Evolutionary conservation across 2,113 vertebrate species (phyloP), one percentile per base, ranked within the genome.

Genomic region (Tachycineta bicolor): DNA sequence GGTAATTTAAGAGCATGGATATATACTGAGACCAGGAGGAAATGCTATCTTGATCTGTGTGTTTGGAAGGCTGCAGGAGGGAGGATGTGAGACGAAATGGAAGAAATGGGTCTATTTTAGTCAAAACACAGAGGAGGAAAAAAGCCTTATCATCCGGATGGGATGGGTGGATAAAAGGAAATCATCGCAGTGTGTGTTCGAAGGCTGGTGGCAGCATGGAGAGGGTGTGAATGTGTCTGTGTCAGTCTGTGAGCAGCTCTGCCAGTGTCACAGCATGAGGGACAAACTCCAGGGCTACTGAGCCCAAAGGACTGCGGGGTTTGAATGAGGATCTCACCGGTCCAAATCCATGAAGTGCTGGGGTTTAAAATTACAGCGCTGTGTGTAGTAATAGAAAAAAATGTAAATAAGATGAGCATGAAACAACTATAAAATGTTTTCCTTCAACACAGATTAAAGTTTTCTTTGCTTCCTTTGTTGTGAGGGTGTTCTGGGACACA

Each of bases 61-160:
- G 70, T 89, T 85, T 89, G 91, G 87, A 89, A 76, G 60, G 68
- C 83, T 53, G 62, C 77, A 68, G 89, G 74, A 87, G 93, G 74
- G 74, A 91, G 83, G 74, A 79, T 87, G 58, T 52, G 87, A 93
- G 81, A 44, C 58, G 74, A 95, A 87, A 59, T 75, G 41, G 80
- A 84, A 77, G 80, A 89, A 79, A 78, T 82, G 31, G 14, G 41
- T 53, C 43, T 90, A 33, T 82, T 83, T 90, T 44, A 65, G 62
- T 82, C 49, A 68, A 87, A 93, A 87, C 71, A 74, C 1, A 83
- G n/a, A 82, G 82, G 10, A 59, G 39, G 49, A 59, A 69, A 39
- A 93, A 91, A 79, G 26, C 33, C 25, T 63, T 49, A 11, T 60
- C 25, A 1, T 70, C 46, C 2, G 1, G 34, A 14, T 68, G 62